Conservation (phyloP, 2,888 invertebrate species). For the Pegoplata infirma region DNA sequence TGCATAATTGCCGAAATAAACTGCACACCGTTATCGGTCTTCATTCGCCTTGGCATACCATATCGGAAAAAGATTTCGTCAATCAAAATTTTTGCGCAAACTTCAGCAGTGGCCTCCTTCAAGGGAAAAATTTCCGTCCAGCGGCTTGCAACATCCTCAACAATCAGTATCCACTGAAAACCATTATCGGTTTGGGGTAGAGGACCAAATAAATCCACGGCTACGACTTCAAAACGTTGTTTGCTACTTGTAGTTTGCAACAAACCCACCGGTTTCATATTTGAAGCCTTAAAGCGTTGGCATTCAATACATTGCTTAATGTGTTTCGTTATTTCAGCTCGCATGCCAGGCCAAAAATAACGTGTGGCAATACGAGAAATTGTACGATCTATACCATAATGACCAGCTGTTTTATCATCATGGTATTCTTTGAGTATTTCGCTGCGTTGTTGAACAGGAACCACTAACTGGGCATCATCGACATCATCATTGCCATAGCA, state of each 20-base stretch:
- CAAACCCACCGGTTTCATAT: conserved; percentile 61
- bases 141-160: conserved; percentile 64
- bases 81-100: conserved; percentile 66
- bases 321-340: conserved; percentile 42
- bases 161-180: conserved; percentile 64
- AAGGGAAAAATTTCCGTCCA: conserved; percentile 68
- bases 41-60: conserved; percentile 68
- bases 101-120: conserved; percentile 63
- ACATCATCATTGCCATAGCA: conserved; percentile 2
- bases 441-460: no score
- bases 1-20: conserved; percentile 72
- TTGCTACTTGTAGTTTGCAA: conserved; percentile 56
- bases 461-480: conserved; percentile 44
- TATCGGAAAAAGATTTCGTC: conserved; percentile 70
- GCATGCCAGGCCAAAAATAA: conserved; percentile 61
- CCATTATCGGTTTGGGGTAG: conserved; percentile 4
- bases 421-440: no score
- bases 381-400: conserved; percentile 56
- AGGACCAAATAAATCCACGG: conserved; percentile 60
- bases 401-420: no score
- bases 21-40: conserved; percentile 72
- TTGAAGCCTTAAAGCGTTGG: conserved; percentile 54
- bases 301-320: conserved; percentile 48
- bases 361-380: conserved; percentile 40
- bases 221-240: conserved; percentile 55